A percentile compares a stretch with the other conserved stretches of the same genome.
Conservation (phyloP, 2,888 invertebrate genomes). For the Eupithecia insigniata region DNA sequence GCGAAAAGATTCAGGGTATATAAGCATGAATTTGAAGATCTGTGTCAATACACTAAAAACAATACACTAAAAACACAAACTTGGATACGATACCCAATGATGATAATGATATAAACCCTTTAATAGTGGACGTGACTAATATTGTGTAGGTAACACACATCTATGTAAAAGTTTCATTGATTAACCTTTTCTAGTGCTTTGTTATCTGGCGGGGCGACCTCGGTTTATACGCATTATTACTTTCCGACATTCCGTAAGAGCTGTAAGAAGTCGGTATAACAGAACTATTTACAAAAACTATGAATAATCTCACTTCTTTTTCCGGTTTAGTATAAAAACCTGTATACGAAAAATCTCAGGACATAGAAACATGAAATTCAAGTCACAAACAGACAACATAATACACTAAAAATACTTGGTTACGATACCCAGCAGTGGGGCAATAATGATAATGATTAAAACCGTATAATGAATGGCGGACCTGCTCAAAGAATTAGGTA, state of each 20-base stretch:
- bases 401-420: not conserved
- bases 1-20: not conserved
- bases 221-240: not conserved
- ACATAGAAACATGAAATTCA: not conserved
- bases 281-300: too few species aligned
- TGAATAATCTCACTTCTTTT: too few species aligned
- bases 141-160: not conserved
- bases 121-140: constrained; percentile 1
- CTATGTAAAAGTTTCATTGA: constrained; percentile 10
- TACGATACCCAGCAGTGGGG: not conserved
- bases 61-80: not conserved
- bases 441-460: not conserved
- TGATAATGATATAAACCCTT: not conserved
- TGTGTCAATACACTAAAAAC: not conserved
- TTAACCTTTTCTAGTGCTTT: constrained; percentile 1
- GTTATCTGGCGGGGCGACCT: not conserved
- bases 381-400: not conserved
- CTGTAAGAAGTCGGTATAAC: not conserved
- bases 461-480: not conserved
- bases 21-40: not conserved
- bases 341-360: not conserved
- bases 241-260: not conserved
- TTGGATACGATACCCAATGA: not conserved
- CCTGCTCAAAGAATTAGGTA: too few species aligned
- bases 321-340: too few species aligned